Evolutionary conservation across 92 coral and sea anemone species (phyloP).

Genomic region (Siderastrea radians): DNA sequence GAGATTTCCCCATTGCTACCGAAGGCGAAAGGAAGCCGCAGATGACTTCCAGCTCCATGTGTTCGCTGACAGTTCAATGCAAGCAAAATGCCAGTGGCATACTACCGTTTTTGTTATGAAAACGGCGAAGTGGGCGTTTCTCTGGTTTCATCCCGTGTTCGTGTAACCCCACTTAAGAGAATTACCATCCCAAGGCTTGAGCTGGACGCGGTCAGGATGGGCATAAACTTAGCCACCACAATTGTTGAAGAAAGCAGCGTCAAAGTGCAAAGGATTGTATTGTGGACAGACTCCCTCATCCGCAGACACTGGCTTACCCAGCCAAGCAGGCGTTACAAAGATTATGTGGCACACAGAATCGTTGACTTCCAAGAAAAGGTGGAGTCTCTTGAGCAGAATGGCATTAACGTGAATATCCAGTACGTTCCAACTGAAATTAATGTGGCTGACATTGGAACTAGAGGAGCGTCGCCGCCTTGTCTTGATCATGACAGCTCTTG

Average conservation of each 20-base stretch:
- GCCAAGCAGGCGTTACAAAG: conserved; percentile 32
- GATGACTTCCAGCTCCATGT: neutral
- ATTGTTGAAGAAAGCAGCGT: neutral
- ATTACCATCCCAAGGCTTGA: neutral
- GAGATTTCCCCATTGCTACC: neutral
- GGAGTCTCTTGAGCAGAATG: neutral
- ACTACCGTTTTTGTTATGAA: neutral
- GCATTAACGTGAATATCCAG: neutral
- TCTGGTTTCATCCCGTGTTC: neutral
- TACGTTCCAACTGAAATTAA: neutral
- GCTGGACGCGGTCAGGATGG: neutral
- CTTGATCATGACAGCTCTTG: neutral
- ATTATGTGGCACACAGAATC: conserved; percentile 57
- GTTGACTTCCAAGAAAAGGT: conserved; percentile 17
- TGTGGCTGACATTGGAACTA: neutral
- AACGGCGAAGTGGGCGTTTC: neutral
- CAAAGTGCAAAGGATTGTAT: neutral
- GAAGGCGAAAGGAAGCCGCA: neutral
- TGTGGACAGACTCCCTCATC: conserved; percentile 53
- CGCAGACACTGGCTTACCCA: conserved; percentile 33
- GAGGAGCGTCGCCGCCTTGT: neutral
- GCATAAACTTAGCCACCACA: neutral
- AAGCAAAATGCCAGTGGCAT: neutral
- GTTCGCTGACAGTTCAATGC: neutral
- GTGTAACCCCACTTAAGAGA: neutral